Evolutionary conservation across 2,797 vertebrate species (phyloP).

Genomic region (Sciaenops ocellatus): DNA sequence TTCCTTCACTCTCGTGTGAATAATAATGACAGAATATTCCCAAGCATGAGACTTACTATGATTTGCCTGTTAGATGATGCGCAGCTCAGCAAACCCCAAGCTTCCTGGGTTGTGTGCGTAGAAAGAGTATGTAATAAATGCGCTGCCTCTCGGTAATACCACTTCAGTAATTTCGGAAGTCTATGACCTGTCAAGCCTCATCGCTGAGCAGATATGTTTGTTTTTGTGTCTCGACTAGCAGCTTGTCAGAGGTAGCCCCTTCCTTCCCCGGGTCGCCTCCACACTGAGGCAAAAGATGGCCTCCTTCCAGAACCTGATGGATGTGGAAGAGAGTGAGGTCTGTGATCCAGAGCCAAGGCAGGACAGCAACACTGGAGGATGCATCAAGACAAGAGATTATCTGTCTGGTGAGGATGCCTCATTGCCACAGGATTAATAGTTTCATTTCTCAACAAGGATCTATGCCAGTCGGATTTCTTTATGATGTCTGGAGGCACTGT

Average conservation of each 20-base stretch:
- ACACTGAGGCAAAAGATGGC: constrained; percentile 86
- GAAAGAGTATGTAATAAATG: constrained; percentile 32
- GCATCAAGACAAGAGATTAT: constrained; percentile 75
- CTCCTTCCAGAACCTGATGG: constrained; percentile 85
- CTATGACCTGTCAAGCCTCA: constrained; percentile 55
- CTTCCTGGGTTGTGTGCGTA: constrained; percentile 6
- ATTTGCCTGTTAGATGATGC: constrained; percentile 6
- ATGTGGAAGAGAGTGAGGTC: constrained; percentile 75
- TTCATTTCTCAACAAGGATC: constrained; percentile 62
- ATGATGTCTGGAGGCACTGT: constrained; percentile 60
- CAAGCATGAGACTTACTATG: not conserved
- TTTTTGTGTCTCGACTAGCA: constrained; percentile 65
- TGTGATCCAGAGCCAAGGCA: constrained; percentile 62
- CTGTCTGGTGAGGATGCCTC: constrained; percentile 79
- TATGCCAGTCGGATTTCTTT: constrained; percentile 62
- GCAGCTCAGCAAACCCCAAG: constrained; percentile 12
- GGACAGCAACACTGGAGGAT: constrained; percentile 64
- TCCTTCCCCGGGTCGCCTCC: constrained; percentile 70
- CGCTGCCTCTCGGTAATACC: constrained; percentile 37
- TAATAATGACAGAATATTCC: constrained; percentile 20
- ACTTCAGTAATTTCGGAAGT: constrained; percentile 56
- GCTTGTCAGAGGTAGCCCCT: constrained; percentile 75
- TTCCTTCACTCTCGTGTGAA: not conserved
- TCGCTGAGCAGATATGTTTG: constrained; percentile 61
- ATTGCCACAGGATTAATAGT: constrained; percentile 72